Evolutionary conservation across 2,888 invertebrate species (phyloP), one percentile per base, ranked within the genome.

Genomic region (Rhamnusium bicolor): DNA sequence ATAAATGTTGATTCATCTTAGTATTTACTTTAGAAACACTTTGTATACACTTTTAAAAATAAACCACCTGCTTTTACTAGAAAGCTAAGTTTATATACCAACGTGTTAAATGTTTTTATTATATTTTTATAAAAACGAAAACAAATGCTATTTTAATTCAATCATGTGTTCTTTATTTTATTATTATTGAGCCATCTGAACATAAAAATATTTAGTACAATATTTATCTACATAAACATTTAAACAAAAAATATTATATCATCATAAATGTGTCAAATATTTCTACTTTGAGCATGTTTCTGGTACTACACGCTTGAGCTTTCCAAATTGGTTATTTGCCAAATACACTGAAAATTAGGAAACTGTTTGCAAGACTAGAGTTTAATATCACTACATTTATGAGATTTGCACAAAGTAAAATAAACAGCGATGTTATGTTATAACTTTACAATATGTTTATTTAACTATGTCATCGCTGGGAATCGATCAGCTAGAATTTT

Each of bases 391-490:
- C 58, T 60, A 40, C 58, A 32, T 58, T 60, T 60, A 40, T 51
- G 18, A 19, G 18, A 16, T 18, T 18, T 60, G 58, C 8, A 54
- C 8, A n/a, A 27, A 56, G 56, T 16, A 49, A 65, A 65, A 65
- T 65, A 65, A 65, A 65, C 63, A 63, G n/a, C n/a, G 51, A 16
- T 61, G 14, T 6, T n/a, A n/a, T n/a, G n/a, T 61, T 40, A 18
- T 53, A 69, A 46, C 32, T 19, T 40, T 62, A 58, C 27, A 40
- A 27, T 10, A 27, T 61, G 32, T 62, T 53, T 69, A 62, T 62
- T 70, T 63, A 53, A 32, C 8, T 70, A n/a, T 70, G 65, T 70
- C 63, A 47, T 58, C 63, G 27, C 56, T 49, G 29, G 46, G 27
- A 18, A 47, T 54, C 19, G 62, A 56, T 53, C 62, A 1, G 51